A percentile compares a stretch with the other conserved stretches of the same genome.
Evolutionary conservation across 2,888 invertebrate genomes (phyloP).

Genomic region (Drosophila nr. perissopoda): DNA sequence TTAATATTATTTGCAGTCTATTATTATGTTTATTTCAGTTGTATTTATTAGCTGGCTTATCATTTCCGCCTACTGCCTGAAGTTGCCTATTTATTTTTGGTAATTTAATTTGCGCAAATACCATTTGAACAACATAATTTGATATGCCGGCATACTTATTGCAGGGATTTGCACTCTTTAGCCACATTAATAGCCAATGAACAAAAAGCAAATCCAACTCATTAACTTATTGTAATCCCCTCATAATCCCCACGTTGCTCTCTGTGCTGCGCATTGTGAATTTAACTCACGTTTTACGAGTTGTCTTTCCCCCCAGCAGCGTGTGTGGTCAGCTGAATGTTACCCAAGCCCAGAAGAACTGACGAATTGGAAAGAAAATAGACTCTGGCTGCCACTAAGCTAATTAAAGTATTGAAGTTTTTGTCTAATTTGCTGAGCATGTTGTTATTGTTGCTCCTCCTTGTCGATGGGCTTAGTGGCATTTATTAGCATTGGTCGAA

Average conservation of each 20-base stretch:
- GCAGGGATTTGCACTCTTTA: slow-evolving; percentile 46
- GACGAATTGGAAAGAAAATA: slow-evolving; percentile 13
- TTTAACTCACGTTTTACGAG: slow-evolving; percentile 39
- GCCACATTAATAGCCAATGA: slow-evolving; percentile 42
- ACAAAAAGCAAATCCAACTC: slow-evolving; percentile 31
- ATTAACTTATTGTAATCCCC: slow-evolving; percentile 52
- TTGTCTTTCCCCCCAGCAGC: slow-evolving; percentile 4
- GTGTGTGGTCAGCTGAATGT: background rate
- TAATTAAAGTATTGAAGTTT: slow-evolving; percentile 67
- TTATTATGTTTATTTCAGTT: background rate
- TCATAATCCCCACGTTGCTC: slow-evolving; percentile 40
- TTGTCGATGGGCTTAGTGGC: slow-evolving; percentile 49
- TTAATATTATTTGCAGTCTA: background rate
- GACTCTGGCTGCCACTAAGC: slow-evolving; percentile 31
- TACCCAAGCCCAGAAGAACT: background rate
- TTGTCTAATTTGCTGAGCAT: slow-evolving; percentile 59
- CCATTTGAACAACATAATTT: slow-evolving; percentile 23
- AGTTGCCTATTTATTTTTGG: slow-evolving; percentile 4
- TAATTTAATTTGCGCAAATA: slow-evolving; percentile 37
- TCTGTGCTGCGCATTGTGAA: slow-evolving; percentile 37
- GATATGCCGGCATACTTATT: slow-evolving; percentile 11
- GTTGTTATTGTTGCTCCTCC: slow-evolving; percentile 8
- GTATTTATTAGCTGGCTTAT: background rate
- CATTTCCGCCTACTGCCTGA: background rate
- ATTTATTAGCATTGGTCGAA: slow-evolving; percentile 67